phyloP scores from a whole-genome alignment of 2,113 vertebrate genomes.

The Cygnus buccinator region DNA sequence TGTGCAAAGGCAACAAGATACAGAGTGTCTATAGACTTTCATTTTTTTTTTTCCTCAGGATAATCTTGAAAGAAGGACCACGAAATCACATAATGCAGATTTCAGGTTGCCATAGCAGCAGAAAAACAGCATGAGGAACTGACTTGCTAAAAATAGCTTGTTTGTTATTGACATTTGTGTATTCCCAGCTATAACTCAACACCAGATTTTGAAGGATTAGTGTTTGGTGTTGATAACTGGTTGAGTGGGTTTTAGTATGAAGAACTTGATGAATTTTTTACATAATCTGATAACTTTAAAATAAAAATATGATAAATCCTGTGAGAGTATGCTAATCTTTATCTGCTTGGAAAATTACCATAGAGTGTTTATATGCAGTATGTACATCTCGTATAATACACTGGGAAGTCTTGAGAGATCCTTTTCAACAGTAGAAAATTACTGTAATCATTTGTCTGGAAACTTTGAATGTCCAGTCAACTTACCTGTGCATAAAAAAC shows the following conservation, averaged over 20 bases:
- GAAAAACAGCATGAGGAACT: constrained; percentile 20
- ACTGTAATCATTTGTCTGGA: neutral
- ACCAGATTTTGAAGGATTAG: constrained; percentile 39
- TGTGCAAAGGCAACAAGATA: constrained; percentile 16
- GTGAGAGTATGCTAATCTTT: constrained; percentile 8
- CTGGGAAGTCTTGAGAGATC: neutral
- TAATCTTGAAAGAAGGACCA: constrained; percentile 57
- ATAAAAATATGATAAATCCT: constrained; percentile 4
- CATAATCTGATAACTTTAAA: neutral
- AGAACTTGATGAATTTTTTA: neutral
- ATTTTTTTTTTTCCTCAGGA: neutral
- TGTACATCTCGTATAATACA: neutral
- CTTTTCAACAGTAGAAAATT: neutral
- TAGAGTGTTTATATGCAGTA: neutral
- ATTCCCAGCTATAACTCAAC: constrained; percentile 19
- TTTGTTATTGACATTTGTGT: constrained; percentile 48
- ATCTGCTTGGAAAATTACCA: neutral
- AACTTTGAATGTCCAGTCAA: neutral
- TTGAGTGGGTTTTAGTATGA: constrained; percentile 3
- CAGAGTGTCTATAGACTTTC: constrained; percentile 33
- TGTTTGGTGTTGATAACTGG: constrained; percentile 13
- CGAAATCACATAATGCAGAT: constrained; percentile 54
- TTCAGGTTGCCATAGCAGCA: constrained; percentile 69
- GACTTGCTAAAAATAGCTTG: constrained; percentile 65
- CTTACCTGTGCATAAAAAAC: neutral